Percentiles rank a stretch among this genome's conserved stretches.
Evolutionary conservation across 2,888 invertebrate genomes (phyloP).

Genomic region (Colostygia pectinataria): DNA sequence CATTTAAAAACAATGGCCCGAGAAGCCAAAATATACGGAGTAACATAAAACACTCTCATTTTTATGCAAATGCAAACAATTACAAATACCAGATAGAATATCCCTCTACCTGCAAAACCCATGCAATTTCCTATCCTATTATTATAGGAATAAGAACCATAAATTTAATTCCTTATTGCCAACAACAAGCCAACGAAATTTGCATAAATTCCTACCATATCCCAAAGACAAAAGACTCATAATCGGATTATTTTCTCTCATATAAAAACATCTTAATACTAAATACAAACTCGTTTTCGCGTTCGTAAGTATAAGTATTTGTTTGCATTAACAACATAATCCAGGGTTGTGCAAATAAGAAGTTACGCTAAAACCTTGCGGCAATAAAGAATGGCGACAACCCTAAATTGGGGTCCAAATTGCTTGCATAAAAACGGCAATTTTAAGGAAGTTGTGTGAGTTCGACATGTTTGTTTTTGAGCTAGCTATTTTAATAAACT

Average conservation of each 20-base stretch:
- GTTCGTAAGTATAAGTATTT: conserved; percentile 16
- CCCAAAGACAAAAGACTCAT: conserved; percentile 2
- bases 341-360: conserved; percentile 25
- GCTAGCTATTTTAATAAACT: not conserved
- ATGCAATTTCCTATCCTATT: not conserved
- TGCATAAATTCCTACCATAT: conserved; percentile 6
- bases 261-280: conserved; percentile 12
- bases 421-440: conserved; percentile 21
- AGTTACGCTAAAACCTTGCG: conserved; percentile 23
- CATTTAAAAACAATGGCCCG: not conserved
- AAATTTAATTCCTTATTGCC: not conserved
- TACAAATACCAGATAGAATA: not conserved
- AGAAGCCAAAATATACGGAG: no score
- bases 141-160: not conserved
- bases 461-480: not conserved
- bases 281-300: conserved; percentile 9
- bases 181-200: not conserved
- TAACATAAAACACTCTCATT: not conserved
- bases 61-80: conserved; percentile 6
- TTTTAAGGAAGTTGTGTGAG: conserved; percentile 5
- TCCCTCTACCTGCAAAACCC: not conserved
- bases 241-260: conserved; percentile 3
- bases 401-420: conserved; percentile 23
- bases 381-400: conserved; percentile 22
- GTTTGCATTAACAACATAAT: conserved; percentile 27